Conservation (phyloP, 2,888 invertebrate species). For the Cyaniris semiargus region DNA sequence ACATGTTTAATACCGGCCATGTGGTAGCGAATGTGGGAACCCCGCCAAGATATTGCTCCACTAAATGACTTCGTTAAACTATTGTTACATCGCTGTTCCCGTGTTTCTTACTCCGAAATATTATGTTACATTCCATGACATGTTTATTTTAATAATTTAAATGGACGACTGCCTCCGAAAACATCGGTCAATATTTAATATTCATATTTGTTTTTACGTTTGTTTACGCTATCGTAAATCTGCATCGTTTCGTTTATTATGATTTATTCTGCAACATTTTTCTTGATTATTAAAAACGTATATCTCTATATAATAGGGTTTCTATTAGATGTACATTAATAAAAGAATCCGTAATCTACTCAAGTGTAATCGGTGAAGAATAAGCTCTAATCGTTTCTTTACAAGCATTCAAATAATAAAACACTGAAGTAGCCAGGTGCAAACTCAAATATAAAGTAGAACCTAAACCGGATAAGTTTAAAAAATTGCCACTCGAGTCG, state of each 20-base stretch:
- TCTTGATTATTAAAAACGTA: neutral
- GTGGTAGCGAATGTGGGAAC: conserved; percentile 78
- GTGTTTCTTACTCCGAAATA: conserved; percentile 11
- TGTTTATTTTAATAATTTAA: conserved; percentile 15
- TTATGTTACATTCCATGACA: conserved; percentile 19
- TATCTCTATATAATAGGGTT: neutral
- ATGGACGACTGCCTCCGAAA: neutral
- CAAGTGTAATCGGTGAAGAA: conserved; percentile 5
- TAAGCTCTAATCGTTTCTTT: conserved; percentile 32
- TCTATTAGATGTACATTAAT: neutral
- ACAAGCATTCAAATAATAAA: conserved; percentile 39
- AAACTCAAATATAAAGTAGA: conserved; percentile 11
- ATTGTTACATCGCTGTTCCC: conserved; percentile 54
- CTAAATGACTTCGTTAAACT: conserved; percentile 73
- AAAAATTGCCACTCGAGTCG: conserved; percentile 56
- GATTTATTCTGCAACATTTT: neutral
- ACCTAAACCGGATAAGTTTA: conserved; percentile 64
- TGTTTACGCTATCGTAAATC: neutral
- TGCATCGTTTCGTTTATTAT: neutral
- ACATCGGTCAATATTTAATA: conserved; percentile 47
- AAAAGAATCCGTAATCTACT: neutral
- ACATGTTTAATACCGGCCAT: conserved; percentile 71
- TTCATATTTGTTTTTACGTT: conserved; percentile 26
- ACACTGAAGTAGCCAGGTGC: conserved; percentile 27
- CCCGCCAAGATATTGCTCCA: conserved; percentile 75